Evolutionary conservation across 2,113 vertebrate species (phyloP).

Genomic region (Megaptera novaeangliae): DNA sequence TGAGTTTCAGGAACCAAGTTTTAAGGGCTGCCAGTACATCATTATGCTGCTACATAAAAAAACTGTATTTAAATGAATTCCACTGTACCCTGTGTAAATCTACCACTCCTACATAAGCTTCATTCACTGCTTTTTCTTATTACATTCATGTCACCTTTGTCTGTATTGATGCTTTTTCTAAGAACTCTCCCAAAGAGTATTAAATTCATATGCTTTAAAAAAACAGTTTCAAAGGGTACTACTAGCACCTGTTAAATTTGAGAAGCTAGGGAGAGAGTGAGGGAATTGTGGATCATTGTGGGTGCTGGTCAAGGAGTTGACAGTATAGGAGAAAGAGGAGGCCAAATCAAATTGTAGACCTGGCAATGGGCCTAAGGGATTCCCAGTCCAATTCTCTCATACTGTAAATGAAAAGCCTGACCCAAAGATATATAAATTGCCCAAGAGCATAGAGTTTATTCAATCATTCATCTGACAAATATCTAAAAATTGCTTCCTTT

Average conservation of each 20-base stretch:
- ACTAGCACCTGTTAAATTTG: neutral
- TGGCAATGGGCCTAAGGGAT: neutral
- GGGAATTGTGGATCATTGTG: neutral
- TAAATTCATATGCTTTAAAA: neutral
- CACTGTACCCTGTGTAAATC: neutral
- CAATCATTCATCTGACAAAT: neutral
- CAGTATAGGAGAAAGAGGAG: neutral
- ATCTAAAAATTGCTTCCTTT: neutral
- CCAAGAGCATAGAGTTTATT: neutral
- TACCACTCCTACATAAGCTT: neutral
- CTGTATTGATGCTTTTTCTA: neutral
- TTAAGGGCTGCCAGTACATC: neutral
- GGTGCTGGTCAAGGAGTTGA: neutral
- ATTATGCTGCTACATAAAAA: neutral
- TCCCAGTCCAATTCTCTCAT: neutral
- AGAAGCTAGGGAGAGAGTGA: neutral
- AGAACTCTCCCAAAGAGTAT: neutral
- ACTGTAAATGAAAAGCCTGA: neutral
- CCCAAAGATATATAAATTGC: neutral
- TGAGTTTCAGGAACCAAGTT: neutral
- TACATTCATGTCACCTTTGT: neutral
- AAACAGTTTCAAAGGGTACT: neutral
- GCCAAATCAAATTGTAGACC: neutral
- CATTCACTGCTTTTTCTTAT: neutral
- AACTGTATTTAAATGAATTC: neutral